Percentiles rank a stretch among this genome's conserved stretches.
Evolutionary conservation across 2,113 vertebrate genomes (phyloP).

Genomic region (Eidolon helvum): DNA sequence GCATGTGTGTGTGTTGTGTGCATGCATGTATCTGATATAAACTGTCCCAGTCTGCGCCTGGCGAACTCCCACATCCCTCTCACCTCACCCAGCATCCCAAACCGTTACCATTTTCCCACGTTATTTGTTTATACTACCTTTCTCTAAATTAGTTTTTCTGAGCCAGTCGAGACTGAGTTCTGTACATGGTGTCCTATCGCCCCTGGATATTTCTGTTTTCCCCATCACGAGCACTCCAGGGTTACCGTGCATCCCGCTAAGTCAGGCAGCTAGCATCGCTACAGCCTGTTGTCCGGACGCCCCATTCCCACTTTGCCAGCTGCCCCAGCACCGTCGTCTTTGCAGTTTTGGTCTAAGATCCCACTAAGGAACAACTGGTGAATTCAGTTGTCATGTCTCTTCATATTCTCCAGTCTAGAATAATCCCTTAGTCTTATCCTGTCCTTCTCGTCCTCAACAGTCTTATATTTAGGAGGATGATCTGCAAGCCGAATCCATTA

Average conservation of each 20-base stretch:
- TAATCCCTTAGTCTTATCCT: not conserved
- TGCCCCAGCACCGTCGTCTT: not conserved
- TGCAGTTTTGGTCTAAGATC: not conserved
- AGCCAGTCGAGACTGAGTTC: not conserved
- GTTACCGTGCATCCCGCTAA: not conserved
- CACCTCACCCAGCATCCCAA: not conserved
- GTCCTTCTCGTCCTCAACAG: not conserved
- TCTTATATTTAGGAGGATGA: not conserved
- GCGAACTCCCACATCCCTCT: not conserved
- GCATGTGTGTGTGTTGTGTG: not conserved
- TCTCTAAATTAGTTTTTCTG: not conserved
- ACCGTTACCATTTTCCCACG: not conserved
- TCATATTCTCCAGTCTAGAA: not conserved
- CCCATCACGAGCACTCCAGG: not conserved
- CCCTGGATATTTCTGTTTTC: not conserved
- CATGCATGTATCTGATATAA: not conserved
- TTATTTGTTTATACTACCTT: not conserved
- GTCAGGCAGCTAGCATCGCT: not conserved
- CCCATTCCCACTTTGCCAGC: not conserved
- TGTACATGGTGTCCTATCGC: not conserved
- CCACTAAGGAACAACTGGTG: rapidly evolving
- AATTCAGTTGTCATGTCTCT: not conserved
- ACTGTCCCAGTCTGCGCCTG: not conserved
- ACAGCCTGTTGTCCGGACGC: not conserved
- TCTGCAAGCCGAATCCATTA: not conserved